Percentiles rank a stretch among this genome's conserved stretches.
Conservation (phyloP, 2,888 invertebrate species). For the Drosophila neotestacea region DNA sequence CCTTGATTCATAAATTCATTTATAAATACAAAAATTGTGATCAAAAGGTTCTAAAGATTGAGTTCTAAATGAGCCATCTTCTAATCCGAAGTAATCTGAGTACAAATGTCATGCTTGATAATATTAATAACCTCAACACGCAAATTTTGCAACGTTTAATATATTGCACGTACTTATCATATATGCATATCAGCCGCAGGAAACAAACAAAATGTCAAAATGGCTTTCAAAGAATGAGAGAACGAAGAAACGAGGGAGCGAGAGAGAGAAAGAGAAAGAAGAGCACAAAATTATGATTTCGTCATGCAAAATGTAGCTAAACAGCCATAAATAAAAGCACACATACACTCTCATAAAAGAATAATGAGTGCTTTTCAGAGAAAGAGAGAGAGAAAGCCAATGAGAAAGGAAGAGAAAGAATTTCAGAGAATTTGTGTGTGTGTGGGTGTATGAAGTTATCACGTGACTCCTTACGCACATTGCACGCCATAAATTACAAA, state of each 20-base stretch:
- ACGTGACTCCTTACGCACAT: constrained; percentile 79
- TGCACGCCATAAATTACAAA: constrained; percentile 80
- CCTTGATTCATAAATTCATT: not conserved
- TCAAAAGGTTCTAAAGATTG: constrained; percentile 15
- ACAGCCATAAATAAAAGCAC: constrained; percentile 71
- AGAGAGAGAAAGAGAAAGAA: constrained; percentile 19
- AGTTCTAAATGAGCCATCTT: constrained; percentile 57
- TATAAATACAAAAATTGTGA: constrained; percentile 4
- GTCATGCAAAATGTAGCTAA: constrained; percentile 76
- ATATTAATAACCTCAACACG: constrained; percentile 66
- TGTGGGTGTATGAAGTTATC: constrained; percentile 68
- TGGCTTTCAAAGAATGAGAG: constrained; percentile 24
- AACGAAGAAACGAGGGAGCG: constrained; percentile 9
- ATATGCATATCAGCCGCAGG: constrained; percentile 42
- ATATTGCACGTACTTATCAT: constrained; percentile 67
- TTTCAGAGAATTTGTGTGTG: not conserved
- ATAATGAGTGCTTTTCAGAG: constrained; percentile 47
- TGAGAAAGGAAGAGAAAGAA: not conserved
- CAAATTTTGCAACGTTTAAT: constrained; percentile 48
- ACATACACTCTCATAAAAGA: constrained; percentile 54
- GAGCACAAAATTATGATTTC: constrained; percentile 73
- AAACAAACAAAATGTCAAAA: constrained; percentile 73
- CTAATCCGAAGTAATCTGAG: constrained; percentile 65
- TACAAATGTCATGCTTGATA: constrained; percentile 60
- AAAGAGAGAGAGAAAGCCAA: constrained; percentile 3